These are phyloP conservation scores for Aphidoletes aphidimyza DNA, from an alignment of 2,888 invertebrate genomes.

Conservation along the genomic window DNA sequence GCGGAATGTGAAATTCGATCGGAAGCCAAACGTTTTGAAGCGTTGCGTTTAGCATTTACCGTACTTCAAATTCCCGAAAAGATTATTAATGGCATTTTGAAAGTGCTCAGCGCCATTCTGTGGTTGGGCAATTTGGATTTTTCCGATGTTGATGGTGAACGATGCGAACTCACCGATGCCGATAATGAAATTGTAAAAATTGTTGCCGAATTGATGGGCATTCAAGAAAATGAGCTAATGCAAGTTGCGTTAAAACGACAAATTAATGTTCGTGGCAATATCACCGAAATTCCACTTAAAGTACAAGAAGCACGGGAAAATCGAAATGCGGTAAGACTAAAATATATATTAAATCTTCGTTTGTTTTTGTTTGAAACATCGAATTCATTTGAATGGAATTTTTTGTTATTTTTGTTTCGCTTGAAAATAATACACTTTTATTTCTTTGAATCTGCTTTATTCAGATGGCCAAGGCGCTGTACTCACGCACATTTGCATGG, in stretches of 20 bases:
- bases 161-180: slow-evolving; percentile 78
- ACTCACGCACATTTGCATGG: slow-evolving; percentile 92
- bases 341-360: too few relatives aligned
- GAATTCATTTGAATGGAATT: not conserved
- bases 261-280: slow-evolving; percentile 92
- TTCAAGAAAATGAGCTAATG: slow-evolving; percentile 78
- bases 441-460: not conserved
- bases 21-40: slow-evolving; percentile 80
- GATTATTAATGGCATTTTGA: slow-evolving; percentile 89
- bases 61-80: slow-evolving; percentile 86
- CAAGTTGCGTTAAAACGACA: slow-evolving; percentile 82
- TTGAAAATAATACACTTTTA: not conserved
- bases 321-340: slow-evolving; percentile 81
- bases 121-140: slow-evolving; percentile 92
- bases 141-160: slow-evolving; percentile 88
- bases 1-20: slow-evolving; percentile 73
- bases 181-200: slow-evolving; percentile 79
- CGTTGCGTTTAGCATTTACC: slow-evolving; percentile 86
- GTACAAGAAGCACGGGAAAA: slow-evolving; percentile 90
- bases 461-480: slow-evolving; percentile 88
- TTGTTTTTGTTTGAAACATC: not conserved
- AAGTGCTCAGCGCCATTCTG: slow-evolving; percentile 86
- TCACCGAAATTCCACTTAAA: slow-evolving; percentile 90
- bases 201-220: slow-evolving; percentile 78
- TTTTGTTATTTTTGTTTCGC: not conserved